A percentile compares a stretch with the other conserved stretches of the same genome.
Conservation (phyloP, 2,113 vertebrate genomes). For the Empidonax alnorum region DNA sequence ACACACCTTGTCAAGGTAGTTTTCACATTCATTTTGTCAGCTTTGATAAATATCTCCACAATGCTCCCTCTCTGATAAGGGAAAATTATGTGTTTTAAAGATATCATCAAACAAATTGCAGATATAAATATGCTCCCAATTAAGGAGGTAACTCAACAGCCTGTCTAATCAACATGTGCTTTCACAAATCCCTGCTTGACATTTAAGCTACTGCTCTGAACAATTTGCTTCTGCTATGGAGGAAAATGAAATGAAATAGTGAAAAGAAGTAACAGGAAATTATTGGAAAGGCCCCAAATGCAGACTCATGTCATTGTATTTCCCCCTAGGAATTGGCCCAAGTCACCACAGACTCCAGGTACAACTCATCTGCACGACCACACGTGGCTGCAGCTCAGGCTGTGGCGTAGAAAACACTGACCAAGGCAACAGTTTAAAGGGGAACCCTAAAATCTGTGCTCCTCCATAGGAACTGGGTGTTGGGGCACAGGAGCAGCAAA, state of each 20-base stretch:
- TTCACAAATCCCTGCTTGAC: neutral
- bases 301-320: fast-evolving
- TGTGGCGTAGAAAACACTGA: neutral
- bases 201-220: neutral
- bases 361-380: neutral
- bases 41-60: neutral
- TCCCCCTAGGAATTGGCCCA: neutral
- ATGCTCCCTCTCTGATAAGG: neutral
- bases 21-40: neutral
- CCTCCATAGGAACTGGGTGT: neutral
- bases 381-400: fast-evolving
- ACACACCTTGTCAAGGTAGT: neutral
- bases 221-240: neutral
- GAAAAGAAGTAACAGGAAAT: neutral
- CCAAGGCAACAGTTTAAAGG: neutral
- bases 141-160: neutral
- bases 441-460: neutral
- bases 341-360: neutral
- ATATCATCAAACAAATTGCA: neutral
- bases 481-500: neutral
- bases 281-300: neutral
- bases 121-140: neutral
- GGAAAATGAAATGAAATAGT: neutral
- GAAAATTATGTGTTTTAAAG: neutral
- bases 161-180: neutral